Evolutionary conservation across 2,888 invertebrate species (phyloP), one percentile per base, ranked within the genome.

Genomic region (Elaeidobius kamerunicus): DNA sequence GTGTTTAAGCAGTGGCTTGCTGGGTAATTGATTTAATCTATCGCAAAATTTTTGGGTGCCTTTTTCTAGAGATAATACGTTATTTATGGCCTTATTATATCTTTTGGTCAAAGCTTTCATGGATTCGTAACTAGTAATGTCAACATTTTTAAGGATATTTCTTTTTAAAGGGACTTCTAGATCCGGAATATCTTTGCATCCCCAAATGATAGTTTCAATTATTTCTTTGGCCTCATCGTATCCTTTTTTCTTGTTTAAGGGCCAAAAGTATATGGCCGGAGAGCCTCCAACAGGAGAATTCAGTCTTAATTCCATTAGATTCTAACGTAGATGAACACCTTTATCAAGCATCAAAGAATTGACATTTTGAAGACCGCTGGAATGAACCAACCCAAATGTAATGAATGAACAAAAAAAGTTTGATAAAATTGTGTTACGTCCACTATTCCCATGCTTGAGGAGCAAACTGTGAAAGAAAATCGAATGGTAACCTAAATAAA

Each of bases 41-140:
- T 58, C 58, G 48, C 55, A 56, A 42, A 58, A 58, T 44, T 56
- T 56, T 35, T 58, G 58, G 2, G 58, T 58, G 5, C 58, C 58
- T 32, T 56, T 58, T 40, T 58, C 58, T n/a, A 58, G 40, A 6
- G 51, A 32, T 5, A 58, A 27, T n/a, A 58, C 42, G 32, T 51
- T 56, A 12, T 42, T 43, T 19, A 58, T 58, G 3, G 58, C 58
- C 39, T 56, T 58, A 27, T 58, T 58, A 32, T 56, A 58, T 39
- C 54, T 34, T 36, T 58, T 45, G 4, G 56, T 56, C 1, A 58
- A 32, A 19, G 47, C 45, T 35, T 56, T 56, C 58, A 58, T 54
- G 1, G 56, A 56, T 12, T 56, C 56, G 17, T 51, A 58, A 32
- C 17, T 32, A 16, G 30, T 56, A 9, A 49, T 42, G 19, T 58